Conservation (phyloP, 2,888 invertebrate species). For the Sthenelais limicola region DNA sequence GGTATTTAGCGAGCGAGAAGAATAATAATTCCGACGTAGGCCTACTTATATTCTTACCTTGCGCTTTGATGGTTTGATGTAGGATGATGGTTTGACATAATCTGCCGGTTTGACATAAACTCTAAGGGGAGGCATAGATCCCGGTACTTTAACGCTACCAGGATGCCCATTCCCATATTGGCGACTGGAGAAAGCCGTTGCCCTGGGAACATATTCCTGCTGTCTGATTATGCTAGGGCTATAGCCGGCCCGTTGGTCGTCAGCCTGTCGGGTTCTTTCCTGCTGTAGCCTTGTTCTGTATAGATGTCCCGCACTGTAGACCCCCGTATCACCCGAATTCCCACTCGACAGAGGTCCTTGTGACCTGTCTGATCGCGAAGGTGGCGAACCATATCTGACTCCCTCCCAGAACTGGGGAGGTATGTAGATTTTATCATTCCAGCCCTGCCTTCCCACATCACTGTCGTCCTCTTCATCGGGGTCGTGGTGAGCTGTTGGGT, state of each 20-base stretch:
- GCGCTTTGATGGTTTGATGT: neutral
- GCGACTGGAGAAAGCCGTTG: neutral
- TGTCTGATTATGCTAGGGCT: no score
- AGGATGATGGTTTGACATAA: conserved; percentile 1
- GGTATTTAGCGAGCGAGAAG: no score
- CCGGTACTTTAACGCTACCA: neutral
- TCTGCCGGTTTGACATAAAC: neutral
- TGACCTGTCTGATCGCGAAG: no score
- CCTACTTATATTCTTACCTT: no score
- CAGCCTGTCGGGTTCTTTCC: no score
- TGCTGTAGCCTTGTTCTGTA: no score
- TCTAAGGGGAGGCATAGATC: neutral
- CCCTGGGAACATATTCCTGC: conserved; percentile 12
- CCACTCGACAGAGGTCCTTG: no score
- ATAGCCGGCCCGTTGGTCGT: no score
- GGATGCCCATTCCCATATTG: neutral
- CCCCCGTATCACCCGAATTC: neutral
- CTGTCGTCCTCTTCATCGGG: neutral
- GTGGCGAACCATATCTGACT: no score
- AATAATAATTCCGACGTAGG: no score
- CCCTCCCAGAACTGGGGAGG: no score
- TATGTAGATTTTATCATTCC: neutral
- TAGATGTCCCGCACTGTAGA: conserved; percentile 5
- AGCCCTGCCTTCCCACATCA: neutral
- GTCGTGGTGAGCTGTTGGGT: conserved; percentile 44